phyloP scores from a whole-genome alignment of 2,888 invertebrate species.

The Allygus modestus region DNA sequence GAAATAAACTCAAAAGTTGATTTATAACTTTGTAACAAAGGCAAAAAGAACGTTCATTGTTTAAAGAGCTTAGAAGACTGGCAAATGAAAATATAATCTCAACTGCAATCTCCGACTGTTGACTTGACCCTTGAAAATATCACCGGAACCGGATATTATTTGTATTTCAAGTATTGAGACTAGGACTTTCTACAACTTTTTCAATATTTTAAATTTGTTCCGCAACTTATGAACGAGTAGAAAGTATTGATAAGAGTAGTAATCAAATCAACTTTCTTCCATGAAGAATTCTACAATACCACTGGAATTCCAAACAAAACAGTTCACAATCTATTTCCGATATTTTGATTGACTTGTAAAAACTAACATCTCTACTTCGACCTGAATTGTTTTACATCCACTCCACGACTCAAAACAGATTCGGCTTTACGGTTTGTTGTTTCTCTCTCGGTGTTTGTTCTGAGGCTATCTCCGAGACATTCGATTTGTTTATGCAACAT shows the following conservation, averaged over 20 bases:
- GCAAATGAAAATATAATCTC: background rate
- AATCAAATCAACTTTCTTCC: too few species aligned
- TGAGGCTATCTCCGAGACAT: background rate
- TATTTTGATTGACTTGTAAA: slow-evolving; percentile 24
- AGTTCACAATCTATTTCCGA: slow-evolving; percentile 7
- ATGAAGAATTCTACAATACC: background rate
- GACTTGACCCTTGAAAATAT: background rate
- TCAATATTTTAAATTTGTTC: too few species aligned
- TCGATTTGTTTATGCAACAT: slow-evolving; percentile 9
- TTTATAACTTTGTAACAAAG: background rate
- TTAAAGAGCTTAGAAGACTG: background rate
- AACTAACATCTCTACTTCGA: background rate
- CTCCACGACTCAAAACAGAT: background rate
- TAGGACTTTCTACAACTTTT: too few species aligned
- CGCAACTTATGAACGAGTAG: too few species aligned
- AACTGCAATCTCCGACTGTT: background rate
- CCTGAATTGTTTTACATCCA: background rate
- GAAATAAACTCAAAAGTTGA: too few species aligned
- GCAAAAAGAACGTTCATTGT: background rate
- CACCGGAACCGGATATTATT: background rate
- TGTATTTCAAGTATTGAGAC: too few species aligned
- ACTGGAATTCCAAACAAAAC: background rate
- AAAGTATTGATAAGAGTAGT: too few species aligned
- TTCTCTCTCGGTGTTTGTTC: background rate
- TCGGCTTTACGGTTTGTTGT: slow-evolving; percentile 10